Evolutionary conservation across 92 coral and sea anemone species (phyloP), one percentile per base, ranked within the genome.

Genomic region (Pocillopora grandis): DNA sequence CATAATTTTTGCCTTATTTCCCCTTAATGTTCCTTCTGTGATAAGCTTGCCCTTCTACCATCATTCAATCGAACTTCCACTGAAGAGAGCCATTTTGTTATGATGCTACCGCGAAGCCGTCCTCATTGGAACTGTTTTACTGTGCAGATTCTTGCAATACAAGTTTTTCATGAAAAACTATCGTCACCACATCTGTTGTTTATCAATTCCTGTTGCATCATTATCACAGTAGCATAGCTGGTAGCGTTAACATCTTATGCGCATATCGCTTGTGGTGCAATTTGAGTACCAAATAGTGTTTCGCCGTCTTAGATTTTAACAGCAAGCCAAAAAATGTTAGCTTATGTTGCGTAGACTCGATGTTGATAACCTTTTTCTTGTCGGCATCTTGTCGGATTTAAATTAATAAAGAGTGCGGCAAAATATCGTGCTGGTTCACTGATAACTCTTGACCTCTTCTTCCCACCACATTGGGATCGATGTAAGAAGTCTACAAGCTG

Each of bases 281-380:
- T 64, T 78, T 78, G 58, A 78, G 55, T 33, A 10, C n/a, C 15
- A 2, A 9, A 33, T 69, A 69, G 14, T 78, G 80, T 12, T 12
- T n/a, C 36, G 19, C 65, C 23, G 52, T 78, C 49, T 75, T 63
- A 1, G 48, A 77, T 77, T 62, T 36, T 57, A 37, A n/a, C 15
- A 21, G 68, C 35, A 19, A n/a, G 42, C 71, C 21, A 12, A 19
- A 17, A 17, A 48, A 16, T 19, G 33, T 8, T 52, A 18, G 17
- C 64, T 1, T 36, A 21, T 58, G 19, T 77, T 77, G 82, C 62
- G 63, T 78, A 62, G 59, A 19, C 37, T 37, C 37, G 82, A 49
- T 78, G 63, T 63, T 0, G 71, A 78, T 78, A 49, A 62, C 60
- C 12, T 18, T 37, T 78, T 64, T 60, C 70, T 33, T 78, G n/a